These are phyloP conservation scores for Drosophila miranda DNA, from an alignment of 1,140 invertebrate genomes.

Conservation along the genomic window DNA sequence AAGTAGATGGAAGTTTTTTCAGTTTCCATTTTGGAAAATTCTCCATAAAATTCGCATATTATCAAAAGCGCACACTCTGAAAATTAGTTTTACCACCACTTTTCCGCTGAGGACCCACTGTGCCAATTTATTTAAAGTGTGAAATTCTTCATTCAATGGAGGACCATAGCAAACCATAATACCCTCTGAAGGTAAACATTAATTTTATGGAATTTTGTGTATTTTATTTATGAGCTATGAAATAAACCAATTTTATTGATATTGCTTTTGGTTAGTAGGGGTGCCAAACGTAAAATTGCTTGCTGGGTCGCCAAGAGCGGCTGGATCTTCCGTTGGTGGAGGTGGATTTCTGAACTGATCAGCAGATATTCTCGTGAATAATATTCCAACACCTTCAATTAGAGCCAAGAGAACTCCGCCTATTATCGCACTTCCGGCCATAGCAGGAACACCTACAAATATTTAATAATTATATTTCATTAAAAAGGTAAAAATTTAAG, in stretches of 20 bases:
- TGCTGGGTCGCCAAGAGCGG: conserved; percentile 28
- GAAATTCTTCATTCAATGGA: no score
- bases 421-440: conserved; percentile 36
- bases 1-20: no score
- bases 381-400: conserved; percentile 36
- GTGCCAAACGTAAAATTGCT: conserved; percentile 25
- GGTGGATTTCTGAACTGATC: conserved; percentile 33
- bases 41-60: no score
- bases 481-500: not conserved
- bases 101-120: no score
- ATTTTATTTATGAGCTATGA: no score
- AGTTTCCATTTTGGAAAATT: no score
- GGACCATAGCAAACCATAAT: no score
- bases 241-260: conserved; percentile 28
- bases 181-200: no score
- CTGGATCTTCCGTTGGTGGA: conserved; percentile 31
- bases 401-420: conserved; percentile 33
- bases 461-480: not conserved
- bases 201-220: no score
- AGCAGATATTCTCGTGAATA: conserved; percentile 36
- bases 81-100: no score
- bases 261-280: conserved; percentile 23
- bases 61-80: no score
- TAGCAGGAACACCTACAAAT: conserved; percentile 30
- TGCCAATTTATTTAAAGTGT: no score